Conservation (phyloP, 2,113 vertebrate genomes). For the Pterophyllum scalare region DNA sequence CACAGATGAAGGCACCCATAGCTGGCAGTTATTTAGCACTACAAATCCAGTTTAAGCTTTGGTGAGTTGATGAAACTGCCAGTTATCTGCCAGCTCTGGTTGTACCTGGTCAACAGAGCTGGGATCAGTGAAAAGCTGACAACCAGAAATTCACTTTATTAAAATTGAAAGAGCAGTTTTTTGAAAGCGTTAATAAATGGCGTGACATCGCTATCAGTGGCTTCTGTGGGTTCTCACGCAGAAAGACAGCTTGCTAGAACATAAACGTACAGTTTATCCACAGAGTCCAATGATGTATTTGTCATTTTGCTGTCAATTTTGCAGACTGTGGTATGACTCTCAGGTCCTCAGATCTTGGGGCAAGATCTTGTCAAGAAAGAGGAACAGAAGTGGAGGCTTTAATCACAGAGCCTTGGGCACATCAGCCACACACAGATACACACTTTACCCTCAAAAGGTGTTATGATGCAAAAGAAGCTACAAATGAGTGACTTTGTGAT, state of each 20-base stretch:
- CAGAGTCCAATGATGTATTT: constrained; percentile 14
- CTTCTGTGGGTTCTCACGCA: background rate
- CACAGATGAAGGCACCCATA: background rate
- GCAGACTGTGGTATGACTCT: constrained; percentile 20
- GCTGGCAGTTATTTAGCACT: constrained; percentile 17
- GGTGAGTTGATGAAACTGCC: constrained; percentile 15
- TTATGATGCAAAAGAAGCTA: constrained; percentile 13
- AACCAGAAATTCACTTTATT: background rate
- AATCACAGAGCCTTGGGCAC: constrained; percentile 40
- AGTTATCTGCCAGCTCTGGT: background rate
- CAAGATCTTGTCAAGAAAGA: constrained; percentile 36
- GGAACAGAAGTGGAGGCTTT: constrained; percentile 5
- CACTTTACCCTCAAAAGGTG: constrained; percentile 26
- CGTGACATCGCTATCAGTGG: background rate
- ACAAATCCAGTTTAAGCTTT: constrained; percentile 13
- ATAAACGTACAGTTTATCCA: background rate
- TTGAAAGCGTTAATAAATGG: background rate
- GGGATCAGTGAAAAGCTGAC: background rate
- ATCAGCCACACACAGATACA: background rate
- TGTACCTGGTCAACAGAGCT: background rate
- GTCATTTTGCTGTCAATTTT: constrained; percentile 10
- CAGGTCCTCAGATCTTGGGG: constrained; percentile 28
- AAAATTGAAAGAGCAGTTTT: background rate
- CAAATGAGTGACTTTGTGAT: constrained; percentile 28
- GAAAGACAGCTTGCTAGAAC: background rate